Percentiles rank a stretch among this genome's conserved stretches.
These are phyloP conservation scores for Parauchenoglanis ngamensis DNA, from an alignment of 2,797 vertebrate genomes.

Conservation along the genomic window DNA sequence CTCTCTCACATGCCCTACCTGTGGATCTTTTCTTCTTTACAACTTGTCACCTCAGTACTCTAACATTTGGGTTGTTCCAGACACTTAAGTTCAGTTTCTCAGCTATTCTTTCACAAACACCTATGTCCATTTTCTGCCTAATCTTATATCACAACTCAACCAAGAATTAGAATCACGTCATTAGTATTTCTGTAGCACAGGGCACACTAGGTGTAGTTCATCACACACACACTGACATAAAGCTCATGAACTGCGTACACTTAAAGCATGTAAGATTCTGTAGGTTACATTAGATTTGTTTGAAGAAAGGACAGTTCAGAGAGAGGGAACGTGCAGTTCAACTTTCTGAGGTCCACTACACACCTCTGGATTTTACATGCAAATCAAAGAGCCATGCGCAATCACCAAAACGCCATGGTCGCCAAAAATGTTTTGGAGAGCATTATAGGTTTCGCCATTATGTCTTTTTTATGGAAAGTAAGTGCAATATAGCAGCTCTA, in stretches of 20 bases:
- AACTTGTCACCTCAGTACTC: conserved; percentile 11
- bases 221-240: not conserved
- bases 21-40: not conserved
- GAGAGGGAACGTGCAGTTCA: not conserved
- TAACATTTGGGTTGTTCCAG: not conserved
- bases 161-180: not conserved
- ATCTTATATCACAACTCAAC: too few relatives aligned
- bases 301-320: not conserved
- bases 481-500: not conserved
- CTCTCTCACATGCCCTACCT: not conserved
- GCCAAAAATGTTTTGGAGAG: not conserved
- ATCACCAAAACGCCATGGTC: not conserved
- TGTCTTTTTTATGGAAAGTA: not conserved
- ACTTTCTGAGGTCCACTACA: not conserved
- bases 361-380: not conserved
- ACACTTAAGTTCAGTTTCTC: not conserved
- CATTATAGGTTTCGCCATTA: not conserved
- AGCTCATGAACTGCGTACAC: not conserved
- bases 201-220: not conserved
- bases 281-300: not conserved
- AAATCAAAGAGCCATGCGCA: not conserved
- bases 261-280: not conserved
- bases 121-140: not conserved
- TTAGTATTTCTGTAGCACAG: too few relatives aligned
- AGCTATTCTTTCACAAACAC: not conserved